These are phyloP conservation scores for Stegodyphus dumicola DNA, from an alignment of 1,140 invertebrate species.

Conservation along the genomic window DNA sequence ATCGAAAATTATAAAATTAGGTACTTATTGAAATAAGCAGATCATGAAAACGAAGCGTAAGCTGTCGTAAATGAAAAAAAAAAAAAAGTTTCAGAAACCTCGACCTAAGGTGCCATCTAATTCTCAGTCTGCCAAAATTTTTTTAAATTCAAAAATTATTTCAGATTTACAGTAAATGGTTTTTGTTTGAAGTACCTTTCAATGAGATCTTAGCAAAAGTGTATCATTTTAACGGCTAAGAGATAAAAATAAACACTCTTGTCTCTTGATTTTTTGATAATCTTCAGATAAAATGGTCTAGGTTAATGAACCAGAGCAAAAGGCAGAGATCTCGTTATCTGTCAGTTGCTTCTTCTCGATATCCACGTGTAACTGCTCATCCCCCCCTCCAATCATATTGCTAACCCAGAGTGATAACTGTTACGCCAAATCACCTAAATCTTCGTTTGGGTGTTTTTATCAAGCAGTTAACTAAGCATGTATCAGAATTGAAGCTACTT, in stretches of 20 bases:
- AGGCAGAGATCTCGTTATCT: slow-evolving; percentile 38
- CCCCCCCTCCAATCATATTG: slow-evolving; percentile 38
- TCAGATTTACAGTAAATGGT: too few relatives aligned
- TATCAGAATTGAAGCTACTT: slow-evolving; percentile 16
- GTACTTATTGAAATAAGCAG: too few relatives aligned
- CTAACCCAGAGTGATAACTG: slow-evolving; percentile 44
- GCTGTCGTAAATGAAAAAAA: too few relatives aligned
- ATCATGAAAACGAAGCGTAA: too few relatives aligned
- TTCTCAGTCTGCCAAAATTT: too few relatives aligned
- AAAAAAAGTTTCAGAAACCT: too few relatives aligned
- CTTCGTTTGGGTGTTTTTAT: slow-evolving; percentile 26
- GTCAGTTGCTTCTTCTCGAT: slow-evolving; percentile 18
- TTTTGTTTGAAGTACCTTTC: too few relatives aligned
- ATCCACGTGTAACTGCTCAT: slow-evolving; percentile 31
- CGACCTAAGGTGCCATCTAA: too few relatives aligned
- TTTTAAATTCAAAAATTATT: too few relatives aligned
- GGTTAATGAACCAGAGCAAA: slow-evolving; percentile 58
- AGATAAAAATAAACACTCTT: slow-evolving; percentile 34
- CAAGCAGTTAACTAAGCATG: slow-evolving; percentile 31
- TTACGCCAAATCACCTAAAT: background rate
- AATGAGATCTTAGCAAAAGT: too few relatives aligned
- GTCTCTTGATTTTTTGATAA: slow-evolving; percentile 34
- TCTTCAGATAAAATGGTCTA: slow-evolving; percentile 32
- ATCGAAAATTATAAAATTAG: too few relatives aligned
- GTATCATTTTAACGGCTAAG: too few relatives aligned